These are phyloP conservation scores for Branchinecta lindahli DNA, from an alignment of 1,140 invertebrate species.

Conservation along the genomic window DNA sequence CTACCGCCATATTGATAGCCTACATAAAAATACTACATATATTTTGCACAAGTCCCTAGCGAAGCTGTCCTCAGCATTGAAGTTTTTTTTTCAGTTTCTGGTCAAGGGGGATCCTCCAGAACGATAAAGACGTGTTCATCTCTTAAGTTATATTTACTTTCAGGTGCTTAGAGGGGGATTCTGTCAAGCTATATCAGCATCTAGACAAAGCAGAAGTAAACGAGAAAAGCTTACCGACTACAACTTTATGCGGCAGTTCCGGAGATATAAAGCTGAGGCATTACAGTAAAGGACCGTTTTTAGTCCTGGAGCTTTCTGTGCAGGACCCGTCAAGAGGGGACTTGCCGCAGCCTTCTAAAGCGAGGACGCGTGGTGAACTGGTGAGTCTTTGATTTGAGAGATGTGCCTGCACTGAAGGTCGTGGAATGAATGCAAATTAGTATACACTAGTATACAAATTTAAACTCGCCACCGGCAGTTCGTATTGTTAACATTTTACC, in stretches of 20 bases:
- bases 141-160: background rate
- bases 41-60: too few species aligned
- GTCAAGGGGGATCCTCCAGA: too few species aligned
- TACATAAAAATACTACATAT: too few species aligned
- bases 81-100: too few species aligned
- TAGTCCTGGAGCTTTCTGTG: background rate
- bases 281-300: background rate
- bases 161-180: background rate
- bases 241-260: background rate
- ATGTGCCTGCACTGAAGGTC: too few species aligned
- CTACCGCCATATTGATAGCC: too few species aligned
- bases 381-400: background rate
- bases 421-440: too few species aligned
- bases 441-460: too few species aligned
- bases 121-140: too few species aligned
- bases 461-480: too few species aligned
- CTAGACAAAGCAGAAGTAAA: slow-evolving; percentile 9
- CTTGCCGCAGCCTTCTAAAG: background rate
- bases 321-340: background rate
- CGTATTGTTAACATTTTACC: too few species aligned
- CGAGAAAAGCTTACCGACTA: background rate
- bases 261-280: background rate
- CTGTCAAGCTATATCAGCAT: slow-evolving; percentile 3
- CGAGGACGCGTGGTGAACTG: background rate
- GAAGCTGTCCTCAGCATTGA: too few species aligned